Evolutionary conservation across 2,797 vertebrate species (phyloP).

Genomic region (Adrianichthys oophorus): DNA sequence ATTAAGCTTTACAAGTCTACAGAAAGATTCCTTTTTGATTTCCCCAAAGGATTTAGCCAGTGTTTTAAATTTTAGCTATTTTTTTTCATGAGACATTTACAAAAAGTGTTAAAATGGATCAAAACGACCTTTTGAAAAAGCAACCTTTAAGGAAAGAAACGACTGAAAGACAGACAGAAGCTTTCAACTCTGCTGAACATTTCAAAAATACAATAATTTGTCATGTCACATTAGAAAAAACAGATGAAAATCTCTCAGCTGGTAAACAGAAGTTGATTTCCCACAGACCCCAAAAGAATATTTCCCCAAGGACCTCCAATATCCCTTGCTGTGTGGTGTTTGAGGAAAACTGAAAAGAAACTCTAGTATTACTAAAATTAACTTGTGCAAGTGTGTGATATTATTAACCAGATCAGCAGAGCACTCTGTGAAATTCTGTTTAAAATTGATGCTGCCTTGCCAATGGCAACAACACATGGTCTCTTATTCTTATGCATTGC

Average conservation of each 20-base stretch:
- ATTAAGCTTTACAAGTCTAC: too few species aligned
- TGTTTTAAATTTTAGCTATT: conserved; percentile 3
- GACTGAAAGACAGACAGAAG: conserved; percentile 9
- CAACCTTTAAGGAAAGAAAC: conserved; percentile 3
- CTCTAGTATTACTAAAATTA: background rate
- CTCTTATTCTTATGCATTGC: conserved; percentile 7
- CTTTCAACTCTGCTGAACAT: background rate
- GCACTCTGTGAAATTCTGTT: conserved; percentile 9
- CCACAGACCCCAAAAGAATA: background rate
- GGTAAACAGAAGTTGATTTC: background rate
- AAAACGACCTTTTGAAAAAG: conserved; percentile 11
- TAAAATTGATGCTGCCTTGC: conserved; percentile 8
- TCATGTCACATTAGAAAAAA: conserved; percentile 12
- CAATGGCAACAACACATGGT: conserved; percentile 6
- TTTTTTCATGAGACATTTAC: conserved; percentile 1
- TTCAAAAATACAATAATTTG: conserved; percentile 7
- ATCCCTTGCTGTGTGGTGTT: background rate
- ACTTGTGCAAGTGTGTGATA: background rate
- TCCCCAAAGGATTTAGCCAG: conserved; percentile 3
- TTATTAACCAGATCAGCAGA: conserved; percentile 6
- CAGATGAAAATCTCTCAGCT: background rate
- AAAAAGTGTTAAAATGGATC: conserved; percentile 3
- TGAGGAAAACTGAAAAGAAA: conserved; percentile 5
- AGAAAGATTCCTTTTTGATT: background rate
- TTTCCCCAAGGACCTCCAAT: conserved; percentile 2